Percentiles rank a stretch among this genome's conserved stretches.
Evolutionary conservation across 2,113 vertebrate species (phyloP).

Genomic region (Telmatochromis bifrenatus): DNA sequence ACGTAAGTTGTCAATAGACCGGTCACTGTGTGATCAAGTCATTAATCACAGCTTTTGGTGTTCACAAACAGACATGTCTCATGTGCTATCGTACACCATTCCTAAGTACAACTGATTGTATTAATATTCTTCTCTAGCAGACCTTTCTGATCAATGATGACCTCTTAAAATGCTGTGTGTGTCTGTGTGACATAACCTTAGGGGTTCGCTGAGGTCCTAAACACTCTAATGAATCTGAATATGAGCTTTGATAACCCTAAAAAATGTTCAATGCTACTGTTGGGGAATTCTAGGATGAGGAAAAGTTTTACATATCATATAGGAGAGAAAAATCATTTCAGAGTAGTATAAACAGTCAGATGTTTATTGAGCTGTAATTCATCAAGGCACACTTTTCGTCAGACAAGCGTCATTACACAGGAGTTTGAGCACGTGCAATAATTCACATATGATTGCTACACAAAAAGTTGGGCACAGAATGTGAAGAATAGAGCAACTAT

Average conservation of each 20-base stretch:
- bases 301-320: not conserved
- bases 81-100: not conserved
- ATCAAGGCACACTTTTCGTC: constrained; percentile 39
- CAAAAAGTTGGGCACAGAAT: not conserved
- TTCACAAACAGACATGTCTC: not conserved
- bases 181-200: not conserved
- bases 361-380: constrained; percentile 68
- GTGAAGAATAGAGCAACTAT: not conserved
- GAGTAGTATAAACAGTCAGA: constrained; percentile 48
- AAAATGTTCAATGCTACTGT: not conserved
- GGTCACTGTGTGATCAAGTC: constrained; percentile 1
- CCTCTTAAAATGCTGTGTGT: not conserved
- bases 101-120: constrained; percentile 6
- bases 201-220: not conserved
- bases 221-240: not conserved
- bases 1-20: constrained; percentile 26
- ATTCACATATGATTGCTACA: constrained; percentile 40
- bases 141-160: constrained; percentile 24
- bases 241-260: not conserved
- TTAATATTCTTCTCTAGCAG: not conserved
- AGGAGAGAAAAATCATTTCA: not conserved
- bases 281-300: not conserved
- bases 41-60: constrained; percentile 59
- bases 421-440: constrained; percentile 6
- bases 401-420: constrained; percentile 48